These are phyloP conservation scores for Mesochorus sp. DNA, from an alignment of 2,888 invertebrate species.

Conservation along the genomic window DNA sequence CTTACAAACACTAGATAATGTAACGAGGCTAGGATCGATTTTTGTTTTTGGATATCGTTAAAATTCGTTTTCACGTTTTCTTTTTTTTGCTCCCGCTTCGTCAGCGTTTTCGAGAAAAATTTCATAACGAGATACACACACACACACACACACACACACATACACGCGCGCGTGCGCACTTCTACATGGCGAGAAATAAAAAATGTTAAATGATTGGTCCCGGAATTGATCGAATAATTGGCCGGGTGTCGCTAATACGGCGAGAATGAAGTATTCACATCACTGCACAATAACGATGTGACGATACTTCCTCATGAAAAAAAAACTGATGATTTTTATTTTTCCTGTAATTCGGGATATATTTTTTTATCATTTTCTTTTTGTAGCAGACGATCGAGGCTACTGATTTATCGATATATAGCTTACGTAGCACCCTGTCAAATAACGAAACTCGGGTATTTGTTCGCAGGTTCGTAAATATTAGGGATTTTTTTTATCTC, in stretches of 20 bases:
- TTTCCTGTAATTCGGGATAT: slow-evolving; percentile 42
- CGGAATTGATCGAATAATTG: slow-evolving; percentile 69
- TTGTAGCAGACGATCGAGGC: slow-evolving; percentile 35
- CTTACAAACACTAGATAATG: neutral
- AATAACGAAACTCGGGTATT: slow-evolving; percentile 44
- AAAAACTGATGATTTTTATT: neutral
- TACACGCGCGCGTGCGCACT: neutral
- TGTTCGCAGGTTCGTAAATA: slow-evolving; percentile 58
- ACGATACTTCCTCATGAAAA: neutral
- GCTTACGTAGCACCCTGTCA: slow-evolving; percentile 47
- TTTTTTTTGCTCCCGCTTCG: slow-evolving; percentile 4
- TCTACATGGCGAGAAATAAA: slow-evolving; percentile 55
- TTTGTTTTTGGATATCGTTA: neutral
- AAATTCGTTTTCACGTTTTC: neutral
- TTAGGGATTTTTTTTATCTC: slow-evolving; percentile 35
- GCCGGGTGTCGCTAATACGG: slow-evolving; percentile 62
- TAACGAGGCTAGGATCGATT: slow-evolving; percentile 16
- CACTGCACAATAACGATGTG: slow-evolving; percentile 19
- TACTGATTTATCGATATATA: slow-evolving; percentile 50
- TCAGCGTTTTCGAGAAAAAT: slow-evolving; percentile 32
- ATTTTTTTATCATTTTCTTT: too few species aligned
- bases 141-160: neutral
- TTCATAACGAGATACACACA: slow-evolving; percentile 25
- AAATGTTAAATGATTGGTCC: slow-evolving; percentile 76
- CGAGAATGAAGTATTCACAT: slow-evolving; percentile 45